Evolutionary conservation across 2,888 invertebrate species (phyloP).

Genomic region (Sphaerophoria rueppellii): DNA sequence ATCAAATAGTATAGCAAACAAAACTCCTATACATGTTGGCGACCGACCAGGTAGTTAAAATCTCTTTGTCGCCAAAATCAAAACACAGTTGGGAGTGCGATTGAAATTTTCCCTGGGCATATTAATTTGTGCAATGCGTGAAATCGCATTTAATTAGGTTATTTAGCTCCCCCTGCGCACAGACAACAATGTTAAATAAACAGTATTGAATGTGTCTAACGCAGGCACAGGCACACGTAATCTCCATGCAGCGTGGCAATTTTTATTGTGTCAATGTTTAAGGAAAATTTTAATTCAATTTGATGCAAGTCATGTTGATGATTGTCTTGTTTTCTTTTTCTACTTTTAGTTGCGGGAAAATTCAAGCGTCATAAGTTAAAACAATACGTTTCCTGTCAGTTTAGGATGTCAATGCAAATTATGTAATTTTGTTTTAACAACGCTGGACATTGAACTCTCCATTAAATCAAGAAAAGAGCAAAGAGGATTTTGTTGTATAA

Average conservation of each 20-base stretch:
- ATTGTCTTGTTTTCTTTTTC: neutral
- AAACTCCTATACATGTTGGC: neutral
- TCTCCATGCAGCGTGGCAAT: conserved; percentile 35
- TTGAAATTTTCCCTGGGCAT: conserved; percentile 54
- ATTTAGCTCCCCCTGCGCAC: conserved; percentile 11
- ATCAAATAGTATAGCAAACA: neutral
- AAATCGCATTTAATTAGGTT: conserved; percentile 59
- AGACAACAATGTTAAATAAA: neutral
- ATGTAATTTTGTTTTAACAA: neutral
- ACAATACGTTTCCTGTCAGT: conserved; percentile 5
- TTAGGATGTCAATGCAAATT: neutral
- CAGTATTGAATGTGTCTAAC: conserved; percentile 36
- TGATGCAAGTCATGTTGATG: conserved; percentile 15
- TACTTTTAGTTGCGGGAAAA: neutral
- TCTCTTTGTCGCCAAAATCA: conserved; percentile 2
- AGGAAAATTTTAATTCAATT: conserved; percentile 52
- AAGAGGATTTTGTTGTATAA: too few species aligned
- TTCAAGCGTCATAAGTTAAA: neutral
- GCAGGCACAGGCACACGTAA: neutral
- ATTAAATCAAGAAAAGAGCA: too few species aligned
- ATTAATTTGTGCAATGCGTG: conserved; percentile 66
- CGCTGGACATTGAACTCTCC: neutral
- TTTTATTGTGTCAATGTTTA: conserved; percentile 58
- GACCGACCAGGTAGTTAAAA: neutral
- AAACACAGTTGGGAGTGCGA: conserved; percentile 47